Base-by-base conservation (phyloP, 1,140 invertebrate species). In the Procambarus clarkii region DNA sequence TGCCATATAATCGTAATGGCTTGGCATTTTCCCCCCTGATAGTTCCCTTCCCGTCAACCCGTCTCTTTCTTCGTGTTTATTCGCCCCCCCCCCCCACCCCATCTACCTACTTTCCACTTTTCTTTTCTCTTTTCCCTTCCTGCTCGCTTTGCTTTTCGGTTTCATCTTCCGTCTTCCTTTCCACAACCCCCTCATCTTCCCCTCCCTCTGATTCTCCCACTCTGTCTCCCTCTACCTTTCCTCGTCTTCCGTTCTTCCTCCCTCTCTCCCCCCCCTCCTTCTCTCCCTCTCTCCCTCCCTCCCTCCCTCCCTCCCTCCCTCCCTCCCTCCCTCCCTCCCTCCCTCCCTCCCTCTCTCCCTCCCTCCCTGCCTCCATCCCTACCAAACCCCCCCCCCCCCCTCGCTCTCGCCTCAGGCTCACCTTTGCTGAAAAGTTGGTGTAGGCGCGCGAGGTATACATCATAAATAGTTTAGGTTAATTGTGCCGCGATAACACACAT, bases 401-500 rank as follows among this genome's bases (percentile, higher is more conserved):
- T 48, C 46, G 9, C 48, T 54, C 1, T n/a, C 60, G 15, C 60
- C 60, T 0, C 0, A 0, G 2, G 9, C 60, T 15, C 60, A 64
- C 9, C 9, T 0, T 15, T 64, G 9, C 60, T 64, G 11, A 64
- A 18, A 64, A 64, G 60, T 64, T 64, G 60, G 60, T 64, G 18
- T 3, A 18, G 45, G 5, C 11, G 50, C 24, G 15, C 34, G 80
- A 15, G 13, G 21, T 45, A 76, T 82, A 82, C 80, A 82, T 81
- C 88, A 89, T 89, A 79, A 83, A 83, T 74, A 89, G 79, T 83
- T 74, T 76, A 89, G 50, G 80, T 82, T 89, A 89, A 89, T 89
- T 83, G 80, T 89, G 21, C 45, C 45, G 69, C 78, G 80, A 83
- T 83, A 82, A 77, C 80, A 89, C 64, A 77, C 69, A 89, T 82